Base-by-base conservation (phyloP, 2,797 vertebrate genomes). In the Triplophysa bombifrons region DNA sequence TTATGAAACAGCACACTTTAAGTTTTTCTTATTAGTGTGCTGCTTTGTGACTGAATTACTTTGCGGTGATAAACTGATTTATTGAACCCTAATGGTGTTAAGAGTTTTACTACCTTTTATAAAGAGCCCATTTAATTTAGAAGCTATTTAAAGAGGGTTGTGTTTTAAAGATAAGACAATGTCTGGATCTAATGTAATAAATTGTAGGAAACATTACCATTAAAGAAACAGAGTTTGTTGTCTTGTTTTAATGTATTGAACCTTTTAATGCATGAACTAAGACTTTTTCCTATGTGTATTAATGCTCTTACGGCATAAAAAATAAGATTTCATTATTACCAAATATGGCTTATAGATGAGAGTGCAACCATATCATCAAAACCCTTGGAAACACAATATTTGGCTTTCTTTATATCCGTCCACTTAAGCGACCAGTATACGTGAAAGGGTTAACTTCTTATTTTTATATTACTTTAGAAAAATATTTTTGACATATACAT, bases 41-140 rank as follows among this genome's bases (percentile, higher is more conserved):
- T 72, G 27, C 60, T 55, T 74, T 71, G n/a, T 72, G 66, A 70
- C 69, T 71, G 80, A 25, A 77, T 51, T 61, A 66, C 30, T 76
- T 48, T 58, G 53, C 38, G 53, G 75, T 64, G 48, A 69, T 34
- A 66, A 72, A 72, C 50, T 70, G 27, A 66, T 53, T 58, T 65
- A 71, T 72, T 72, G 60, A 68, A 58, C 61, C 50, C 66, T 60
- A 48, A 61, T 72, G 25, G 50, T 63, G 46, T 30, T 76, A 48
- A 70, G 22, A 55, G 34, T 76, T 67, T 67, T 76, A 56, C 17
- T 51, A 38, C 17, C 16, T 10, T 30, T 64, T 38, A 64, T 38
- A 64, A 38, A 64, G 16, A 67, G 16, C 38, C 51, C 19, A 19
- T 56, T 60, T 60, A 60, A 44, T 55, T 19, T 22, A 55, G 30